A percentile compares a stretch with the other conserved stretches of the same genome.
Conservation (phyloP, 2,888 invertebrate species). For the Myopa testacea region DNA sequence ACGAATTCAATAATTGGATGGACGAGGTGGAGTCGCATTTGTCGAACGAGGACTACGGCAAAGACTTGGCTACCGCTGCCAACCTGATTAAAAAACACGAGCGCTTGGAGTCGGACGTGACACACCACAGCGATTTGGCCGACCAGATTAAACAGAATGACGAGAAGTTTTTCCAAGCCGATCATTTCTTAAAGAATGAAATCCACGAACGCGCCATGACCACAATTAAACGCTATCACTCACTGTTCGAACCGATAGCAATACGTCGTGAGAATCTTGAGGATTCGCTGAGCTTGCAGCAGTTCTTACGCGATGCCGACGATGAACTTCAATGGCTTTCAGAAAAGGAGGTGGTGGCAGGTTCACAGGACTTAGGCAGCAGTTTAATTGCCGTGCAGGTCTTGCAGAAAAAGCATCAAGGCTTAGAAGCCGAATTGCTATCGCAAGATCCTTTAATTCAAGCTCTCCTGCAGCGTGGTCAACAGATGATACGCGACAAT, state of each 20-base stretch:
- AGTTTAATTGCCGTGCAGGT: conserved; percentile 83
- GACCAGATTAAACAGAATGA: conserved; percentile 84
- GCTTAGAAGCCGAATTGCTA: conserved; percentile 88
- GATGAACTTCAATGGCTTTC: conserved; percentile 94
- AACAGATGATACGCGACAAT: conserved; percentile 82
- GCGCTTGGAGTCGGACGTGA: conserved; percentile 87
- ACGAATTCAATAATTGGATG: conserved; percentile 94
- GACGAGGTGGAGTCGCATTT: conserved; percentile 86
- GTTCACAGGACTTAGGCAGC: conserved; percentile 77
- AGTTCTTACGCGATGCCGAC: conserved; percentile 91
- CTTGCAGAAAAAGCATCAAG: conserved; percentile 93
- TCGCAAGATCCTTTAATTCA: conserved; percentile 87
- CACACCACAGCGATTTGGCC: conserved; percentile 85
- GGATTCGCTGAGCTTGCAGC: conserved; percentile 87
- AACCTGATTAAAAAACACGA: conserved; percentile 84
- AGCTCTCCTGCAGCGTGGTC: conserved; percentile 79
- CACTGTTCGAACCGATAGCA: conserved; percentile 89
- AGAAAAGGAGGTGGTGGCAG: conserved; percentile 79
- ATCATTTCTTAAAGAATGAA: conserved; percentile 92
- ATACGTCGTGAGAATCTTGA: conserved; percentile 92
- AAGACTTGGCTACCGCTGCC: conserved; percentile 87
- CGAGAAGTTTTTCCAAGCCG: conserved; percentile 79
- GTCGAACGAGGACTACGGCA: conserved; percentile 74
- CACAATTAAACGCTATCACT: conserved; percentile 78
- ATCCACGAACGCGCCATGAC: conserved; percentile 80